Base-by-base conservation (phyloP, 2,113 vertebrate species). In the Excalfactoria chinensis region DNA sequence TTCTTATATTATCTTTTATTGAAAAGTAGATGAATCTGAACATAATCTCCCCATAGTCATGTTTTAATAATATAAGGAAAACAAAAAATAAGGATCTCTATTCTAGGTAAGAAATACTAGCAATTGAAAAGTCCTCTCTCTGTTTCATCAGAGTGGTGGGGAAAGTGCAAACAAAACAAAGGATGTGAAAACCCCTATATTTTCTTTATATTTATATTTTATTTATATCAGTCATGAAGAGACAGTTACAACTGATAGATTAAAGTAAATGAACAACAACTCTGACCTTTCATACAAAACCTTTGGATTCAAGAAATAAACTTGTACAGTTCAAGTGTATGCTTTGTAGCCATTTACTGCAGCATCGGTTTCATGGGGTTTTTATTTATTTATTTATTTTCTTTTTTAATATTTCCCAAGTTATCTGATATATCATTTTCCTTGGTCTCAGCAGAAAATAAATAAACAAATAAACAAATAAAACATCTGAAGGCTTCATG, bases 341-440 rank as follows among this genome's bases (percentile, higher is more conserved):
- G 16, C 35, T 95, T 90, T 89, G 69, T 93, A 89, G 67, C 41
- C 26, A 25, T 82, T 93, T 95, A 79, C 44, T 95, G 43, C 59
- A 71, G 26, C 63, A 81, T 77, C 74, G 86, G 59, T 94, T 93
- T 51, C 90, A 19, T 72, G 40, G 11, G 68, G 95, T 59, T 81
- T 9, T 35, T 3, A 5, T 16, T 4, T 43, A 15, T 19, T 4
- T 4, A 6, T 15, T 19, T 4, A n/a, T 34, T 41, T 73, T 62
- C 6, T 70, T 66, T 13, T 58, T 23, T 60, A 17, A 71, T 70
- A 48, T 77, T 84, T 41, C 28, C 41, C 9, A 21, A 62, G 35
- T 7, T 93, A 93, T 83, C 43, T 71, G 86, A 28, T n/a, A 60
- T 74, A 91, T 87, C 25, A 28, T 89, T 20, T 86, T 82, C 67